Percentiles rank a stretch among this genome's conserved stretches.
Conservation (phyloP, 2,888 invertebrate genomes). For the Thymelicus acteon region DNA sequence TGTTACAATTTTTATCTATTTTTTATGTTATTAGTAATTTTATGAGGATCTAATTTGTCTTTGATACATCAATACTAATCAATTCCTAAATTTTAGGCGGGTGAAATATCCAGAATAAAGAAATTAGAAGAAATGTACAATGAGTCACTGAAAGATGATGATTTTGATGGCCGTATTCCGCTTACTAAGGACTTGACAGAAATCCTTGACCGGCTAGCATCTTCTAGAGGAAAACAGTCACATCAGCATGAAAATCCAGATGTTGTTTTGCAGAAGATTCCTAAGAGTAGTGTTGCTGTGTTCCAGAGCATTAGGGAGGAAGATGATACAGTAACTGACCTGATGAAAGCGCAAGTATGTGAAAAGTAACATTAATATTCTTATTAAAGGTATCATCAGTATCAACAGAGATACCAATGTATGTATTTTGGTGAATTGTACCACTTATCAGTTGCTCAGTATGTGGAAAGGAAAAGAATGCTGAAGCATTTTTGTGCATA, state of each 20-base stretch:
- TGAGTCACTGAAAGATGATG: slow-evolving; percentile 61
- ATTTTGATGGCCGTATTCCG: slow-evolving; percentile 65
- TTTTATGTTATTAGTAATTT: slow-evolving; percentile 1
- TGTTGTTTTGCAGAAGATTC: slow-evolving; percentile 81
- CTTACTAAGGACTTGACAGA: slow-evolving; percentile 82
- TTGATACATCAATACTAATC: slow-evolving; percentile 9
- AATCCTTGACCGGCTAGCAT: slow-evolving; percentile 80
- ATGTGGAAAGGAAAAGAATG: no score
- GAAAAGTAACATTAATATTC: neutral
- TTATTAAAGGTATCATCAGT: neutral
- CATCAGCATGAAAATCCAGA: slow-evolving; percentile 53
- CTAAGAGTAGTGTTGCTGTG: slow-evolving; percentile 85
- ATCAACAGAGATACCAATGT: no score
- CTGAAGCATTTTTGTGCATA: no score
- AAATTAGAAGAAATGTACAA: slow-evolving; percentile 76
- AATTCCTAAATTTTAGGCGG: slow-evolving; percentile 56
- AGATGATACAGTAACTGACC: slow-evolving; percentile 60
- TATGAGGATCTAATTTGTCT: no score
- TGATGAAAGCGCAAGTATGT: slow-evolving; percentile 86
- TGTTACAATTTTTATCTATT: slow-evolving; percentile 5
- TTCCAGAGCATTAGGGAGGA: slow-evolving; percentile 85
- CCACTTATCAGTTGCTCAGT: no score
- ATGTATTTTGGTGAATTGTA: no score
- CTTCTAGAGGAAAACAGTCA: slow-evolving; percentile 57
- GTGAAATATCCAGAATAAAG: slow-evolving; percentile 78